Percentiles rank a stretch among this genome's conserved stretches.
Conservation (phyloP, 2,888 invertebrate species). For the Trachelus tabidus region DNA sequence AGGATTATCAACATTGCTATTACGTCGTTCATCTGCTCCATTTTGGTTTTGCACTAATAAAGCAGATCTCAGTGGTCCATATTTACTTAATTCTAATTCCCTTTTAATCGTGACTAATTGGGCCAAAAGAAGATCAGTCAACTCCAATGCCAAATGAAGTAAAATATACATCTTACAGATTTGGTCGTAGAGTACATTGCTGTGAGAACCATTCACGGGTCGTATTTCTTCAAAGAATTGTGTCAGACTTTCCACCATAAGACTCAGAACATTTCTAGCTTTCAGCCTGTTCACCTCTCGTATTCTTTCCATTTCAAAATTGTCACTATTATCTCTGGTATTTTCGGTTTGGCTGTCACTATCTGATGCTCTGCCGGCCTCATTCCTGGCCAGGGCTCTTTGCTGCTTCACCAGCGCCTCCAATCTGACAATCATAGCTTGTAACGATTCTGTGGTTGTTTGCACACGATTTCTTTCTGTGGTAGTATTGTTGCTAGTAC, state of each 20-base stretch:
- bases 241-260: slow-evolving; percentile 67
- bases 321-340: slow-evolving; percentile 28
- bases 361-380: slow-evolving; percentile 23
- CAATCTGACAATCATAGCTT: slow-evolving; percentile 47
- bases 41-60: slow-evolving; percentile 5
- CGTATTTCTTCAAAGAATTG: slow-evolving; percentile 66
- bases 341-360: slow-evolving; percentile 30
- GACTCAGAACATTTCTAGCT: slow-evolving; percentile 63
- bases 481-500: slow-evolving; percentile 40
- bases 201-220: slow-evolving; percentile 43
- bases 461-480: slow-evolving; percentile 19
- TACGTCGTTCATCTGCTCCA: slow-evolving; percentile 10
- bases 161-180: slow-evolving; percentile 55
- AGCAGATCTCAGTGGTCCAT: slow-evolving; percentile 42
- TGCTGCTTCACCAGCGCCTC: slow-evolving; percentile 46
- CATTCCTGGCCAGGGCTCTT: slow-evolving; percentile 32
- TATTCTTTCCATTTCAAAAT: slow-evolving; percentile 42
- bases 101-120: slow-evolving; percentile 59
- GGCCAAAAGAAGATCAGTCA: slow-evolving; percentile 67
- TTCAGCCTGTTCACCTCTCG: slow-evolving; percentile 42
- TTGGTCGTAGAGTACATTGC: slow-evolving; percentile 51
- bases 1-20: slow-evolving; percentile 23
- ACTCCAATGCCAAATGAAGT: slow-evolving; percentile 66
- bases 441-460: slow-evolving; percentile 39
- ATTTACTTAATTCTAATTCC: slow-evolving; percentile 58